These are phyloP conservation scores for Tonatia bakeri DNA, from an alignment of 2,113 vertebrate genomes.

Conservation along the genomic window DNA sequence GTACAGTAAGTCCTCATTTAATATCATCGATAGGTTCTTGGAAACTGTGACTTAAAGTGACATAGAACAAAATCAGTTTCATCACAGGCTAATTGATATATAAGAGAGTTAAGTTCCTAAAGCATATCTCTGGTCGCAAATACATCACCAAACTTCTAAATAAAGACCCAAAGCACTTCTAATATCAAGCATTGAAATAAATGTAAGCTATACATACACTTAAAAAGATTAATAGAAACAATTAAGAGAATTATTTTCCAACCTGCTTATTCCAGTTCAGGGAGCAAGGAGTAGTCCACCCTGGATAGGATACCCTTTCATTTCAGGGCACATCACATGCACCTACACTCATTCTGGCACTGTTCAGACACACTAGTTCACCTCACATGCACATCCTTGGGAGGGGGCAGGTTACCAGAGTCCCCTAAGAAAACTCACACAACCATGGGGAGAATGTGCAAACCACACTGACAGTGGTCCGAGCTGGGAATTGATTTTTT, in stretches of 20 bases:
- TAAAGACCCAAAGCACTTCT: background rate
- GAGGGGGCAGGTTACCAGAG: background rate
- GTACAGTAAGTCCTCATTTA: background rate
- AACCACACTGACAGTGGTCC: background rate
- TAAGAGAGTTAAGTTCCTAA: background rate
- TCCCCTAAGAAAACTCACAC: background rate
- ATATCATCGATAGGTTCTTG: background rate
- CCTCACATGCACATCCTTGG: background rate
- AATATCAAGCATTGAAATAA: background rate
- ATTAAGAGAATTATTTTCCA: background rate
- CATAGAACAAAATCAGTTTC: background rate
- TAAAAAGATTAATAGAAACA: background rate
- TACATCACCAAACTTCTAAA: background rate
- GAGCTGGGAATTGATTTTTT: background rate
- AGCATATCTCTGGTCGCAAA: background rate
- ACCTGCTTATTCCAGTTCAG: background rate
- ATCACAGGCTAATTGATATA: background rate
- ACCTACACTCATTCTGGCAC: background rate
- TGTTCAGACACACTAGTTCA: background rate
- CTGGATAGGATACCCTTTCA: background rate
- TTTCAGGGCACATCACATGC: background rate
- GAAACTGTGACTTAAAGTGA: background rate
- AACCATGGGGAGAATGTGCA: background rate
- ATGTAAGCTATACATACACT: background rate
- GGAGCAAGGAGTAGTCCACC: no score